A percentile compares a stretch with the other conserved stretches of the same genome.
Evolutionary conservation across 2,888 invertebrate species (phyloP).

Genomic region (Rhabditoides inermis): DNA sequence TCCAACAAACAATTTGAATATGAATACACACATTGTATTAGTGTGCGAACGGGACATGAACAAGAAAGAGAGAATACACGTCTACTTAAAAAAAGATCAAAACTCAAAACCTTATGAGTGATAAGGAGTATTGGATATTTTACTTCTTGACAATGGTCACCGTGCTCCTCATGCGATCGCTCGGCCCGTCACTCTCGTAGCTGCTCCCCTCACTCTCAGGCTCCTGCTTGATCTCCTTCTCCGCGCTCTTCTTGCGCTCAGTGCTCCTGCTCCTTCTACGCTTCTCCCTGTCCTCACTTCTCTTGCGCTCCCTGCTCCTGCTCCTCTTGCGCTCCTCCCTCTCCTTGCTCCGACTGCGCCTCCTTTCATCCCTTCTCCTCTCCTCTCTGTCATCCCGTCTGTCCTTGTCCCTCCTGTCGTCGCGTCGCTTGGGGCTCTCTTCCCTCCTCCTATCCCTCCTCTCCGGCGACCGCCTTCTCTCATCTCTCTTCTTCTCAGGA

Average conservation of each 20-base stretch:
- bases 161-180: slow-evolving; percentile 5
- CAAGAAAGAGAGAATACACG: neutral
- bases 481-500: neutral
- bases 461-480: neutral
- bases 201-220: too few species aligned
- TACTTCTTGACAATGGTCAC: slow-evolving; percentile 8
- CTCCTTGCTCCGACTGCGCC: slow-evolving; percentile 2
- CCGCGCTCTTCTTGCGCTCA: slow-evolving; percentile 12
- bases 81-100: neutral
- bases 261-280: slow-evolving; percentile 8
- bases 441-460: neutral
- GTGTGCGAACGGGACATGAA: neutral
- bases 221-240: neutral
- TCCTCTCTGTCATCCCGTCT: slow-evolving; percentile 7
- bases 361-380: slow-evolving; percentile 9
- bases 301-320: slow-evolving; percentile 8
- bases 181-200: slow-evolving; percentile 2
- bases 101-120: neutral
- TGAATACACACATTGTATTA: neutral
- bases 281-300: slow-evolving; percentile 11
- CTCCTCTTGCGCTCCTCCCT: neutral
- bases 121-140: neutral
- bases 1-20: neutral
- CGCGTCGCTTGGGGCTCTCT: neutral
- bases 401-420: neutral